Conservation (phyloP, 92 coral and sea anemone genomes). For the Epizoanthus rinbou region DNA sequence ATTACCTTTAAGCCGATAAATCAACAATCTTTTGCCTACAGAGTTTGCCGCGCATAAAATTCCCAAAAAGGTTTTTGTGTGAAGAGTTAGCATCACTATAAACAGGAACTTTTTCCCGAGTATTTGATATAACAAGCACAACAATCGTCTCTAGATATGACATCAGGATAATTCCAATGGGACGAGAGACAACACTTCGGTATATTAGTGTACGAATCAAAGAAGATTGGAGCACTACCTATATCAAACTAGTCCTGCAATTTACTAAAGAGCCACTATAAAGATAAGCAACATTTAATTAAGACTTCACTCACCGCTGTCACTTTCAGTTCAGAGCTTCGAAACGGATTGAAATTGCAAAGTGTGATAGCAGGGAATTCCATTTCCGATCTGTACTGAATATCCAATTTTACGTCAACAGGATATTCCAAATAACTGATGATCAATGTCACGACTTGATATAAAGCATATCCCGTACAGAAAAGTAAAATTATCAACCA, state of each 20-base stretch:
- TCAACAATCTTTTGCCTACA: too few relatives aligned
- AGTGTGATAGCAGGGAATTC: constrained; percentile 56
- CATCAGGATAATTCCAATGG: too few relatives aligned
- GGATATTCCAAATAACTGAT: constrained; percentile 26
- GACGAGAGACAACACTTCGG: too few relatives aligned
- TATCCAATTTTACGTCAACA: constrained; percentile 24
- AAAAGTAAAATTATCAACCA: constrained; percentile 36
- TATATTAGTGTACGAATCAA: too few relatives aligned
- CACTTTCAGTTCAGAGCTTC: constrained; percentile 10
- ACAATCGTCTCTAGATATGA: too few relatives aligned
- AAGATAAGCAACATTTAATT: not conserved
- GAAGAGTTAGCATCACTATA: too few relatives aligned
- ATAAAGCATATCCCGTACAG: constrained; percentile 34
- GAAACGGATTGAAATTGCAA: constrained; percentile 50
- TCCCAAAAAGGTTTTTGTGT: too few relatives aligned
- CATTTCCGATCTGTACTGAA: not conserved
- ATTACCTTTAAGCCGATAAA: too few relatives aligned
- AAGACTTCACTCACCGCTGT: not conserved
- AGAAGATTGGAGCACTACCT: too few relatives aligned
- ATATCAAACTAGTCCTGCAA: not conserved
- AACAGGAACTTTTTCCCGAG: too few relatives aligned
- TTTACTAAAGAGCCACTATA: not conserved
- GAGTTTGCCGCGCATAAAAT: too few relatives aligned
- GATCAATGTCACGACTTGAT: constrained; percentile 1
- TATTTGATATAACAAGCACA: too few relatives aligned